Evolutionary conservation across 1,140 invertebrate species (phyloP).

Genomic region (Thereuonema tuberculata): DNA sequence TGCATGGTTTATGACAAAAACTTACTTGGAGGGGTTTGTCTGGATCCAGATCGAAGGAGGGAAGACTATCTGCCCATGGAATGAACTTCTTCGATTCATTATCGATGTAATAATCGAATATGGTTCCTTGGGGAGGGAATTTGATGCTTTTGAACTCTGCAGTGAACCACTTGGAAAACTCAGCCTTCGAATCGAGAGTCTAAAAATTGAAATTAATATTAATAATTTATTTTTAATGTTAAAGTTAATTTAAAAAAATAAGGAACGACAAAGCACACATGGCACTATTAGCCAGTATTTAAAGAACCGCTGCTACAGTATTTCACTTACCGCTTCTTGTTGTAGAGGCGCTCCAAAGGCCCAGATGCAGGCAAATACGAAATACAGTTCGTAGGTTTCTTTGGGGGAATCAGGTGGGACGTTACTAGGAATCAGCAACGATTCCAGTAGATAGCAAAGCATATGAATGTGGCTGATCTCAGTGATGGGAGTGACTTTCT

Average conservation of each 20-base stretch:
- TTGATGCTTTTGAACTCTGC: conserved; percentile 93
- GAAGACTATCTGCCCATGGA: conserved; percentile 74
- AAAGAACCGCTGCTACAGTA: background rate
- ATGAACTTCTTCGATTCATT: conserved; percentile 74
- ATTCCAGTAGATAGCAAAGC: conserved; percentile 78
- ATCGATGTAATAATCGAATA: conserved; percentile 92
- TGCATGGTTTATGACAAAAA: background rate
- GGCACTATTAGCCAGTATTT: too few relatives aligned
- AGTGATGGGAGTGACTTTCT: conserved; percentile 85
- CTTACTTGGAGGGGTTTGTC: conserved; percentile 59
- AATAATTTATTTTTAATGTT: background rate
- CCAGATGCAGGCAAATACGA: conserved; percentile 91
- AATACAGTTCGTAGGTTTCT: conserved; percentile 90
- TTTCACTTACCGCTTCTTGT: conserved; percentile 61
- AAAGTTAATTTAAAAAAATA: background rate
- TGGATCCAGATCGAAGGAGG: conserved; percentile 78
- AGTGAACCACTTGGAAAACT: conserved; percentile 95
- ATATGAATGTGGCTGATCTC: conserved; percentile 90
- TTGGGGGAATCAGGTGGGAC: conserved; percentile 76
- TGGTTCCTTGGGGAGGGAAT: conserved; percentile 61
- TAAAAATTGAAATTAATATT: conserved; percentile 23
- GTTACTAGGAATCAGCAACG: conserved; percentile 64
- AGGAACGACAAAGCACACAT: background rate
- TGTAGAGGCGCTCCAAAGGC: conserved; percentile 90
- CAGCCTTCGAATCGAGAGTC: conserved; percentile 67